Evolutionary conservation across 1,140 invertebrate species (phyloP).

Genomic region (Rhagoletis zephyria): DNA sequence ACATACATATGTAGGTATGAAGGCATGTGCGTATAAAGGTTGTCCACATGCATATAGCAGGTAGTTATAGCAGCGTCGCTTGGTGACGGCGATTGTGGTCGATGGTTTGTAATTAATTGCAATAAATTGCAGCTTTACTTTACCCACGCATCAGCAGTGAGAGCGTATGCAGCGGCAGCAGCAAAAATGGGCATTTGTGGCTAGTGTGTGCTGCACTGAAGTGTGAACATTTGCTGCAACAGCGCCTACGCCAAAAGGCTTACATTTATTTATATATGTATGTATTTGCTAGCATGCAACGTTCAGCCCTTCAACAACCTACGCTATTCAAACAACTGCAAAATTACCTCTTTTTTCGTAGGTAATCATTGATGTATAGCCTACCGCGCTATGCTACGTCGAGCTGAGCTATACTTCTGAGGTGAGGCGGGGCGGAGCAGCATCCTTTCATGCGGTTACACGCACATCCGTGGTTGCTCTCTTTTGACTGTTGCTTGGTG

Average conservation of each 20-base stretch:
- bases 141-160: background rate
- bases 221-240: constrained; percentile 36
- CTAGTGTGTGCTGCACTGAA: background rate
- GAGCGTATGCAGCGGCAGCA: too few relatives aligned
- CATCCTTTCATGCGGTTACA: constrained; percentile 37
- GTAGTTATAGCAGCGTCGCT: constrained; percentile 1
- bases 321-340: constrained; percentile 10
- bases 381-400: background rate
- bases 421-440: background rate
- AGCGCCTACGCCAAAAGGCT: constrained; percentile 30
- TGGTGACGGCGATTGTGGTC: constrained; percentile 44
- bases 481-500: constrained; percentile 44
- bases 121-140: constrained; percentile 52
- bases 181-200: constrained; percentile 30
- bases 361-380: constrained; percentile 3
- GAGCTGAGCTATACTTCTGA: background rate
- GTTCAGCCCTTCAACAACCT: background rate
- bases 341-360: constrained; percentile 33
- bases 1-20: background rate
- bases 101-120: constrained; percentile 51
- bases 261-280: background rate
- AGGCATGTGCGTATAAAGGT: background rate
- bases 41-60: too few relatives aligned
- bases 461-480: constrained; percentile 21
- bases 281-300: background rate